phyloP scores from a whole-genome alignment of 2,797 vertebrate species.

The Thaleichthys pacificus region DNA sequence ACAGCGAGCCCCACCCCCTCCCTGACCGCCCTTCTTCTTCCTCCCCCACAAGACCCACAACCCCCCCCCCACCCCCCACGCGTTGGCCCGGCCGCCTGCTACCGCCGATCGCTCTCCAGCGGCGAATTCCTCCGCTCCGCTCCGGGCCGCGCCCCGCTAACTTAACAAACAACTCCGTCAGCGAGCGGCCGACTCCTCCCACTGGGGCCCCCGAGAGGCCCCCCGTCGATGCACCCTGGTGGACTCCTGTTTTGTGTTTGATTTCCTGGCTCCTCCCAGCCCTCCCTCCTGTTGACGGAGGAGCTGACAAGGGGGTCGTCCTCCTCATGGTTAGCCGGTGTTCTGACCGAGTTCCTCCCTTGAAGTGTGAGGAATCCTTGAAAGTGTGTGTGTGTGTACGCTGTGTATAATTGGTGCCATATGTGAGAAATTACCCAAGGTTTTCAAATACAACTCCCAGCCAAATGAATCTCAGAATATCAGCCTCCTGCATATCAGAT shows the following conservation, averaged over 20 bases:
- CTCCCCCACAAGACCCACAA: too few species aligned
- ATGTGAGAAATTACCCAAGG: slow-evolving; percentile 58
- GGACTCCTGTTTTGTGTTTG: slow-evolving; percentile 22
- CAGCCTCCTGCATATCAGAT: slow-evolving; percentile 38
- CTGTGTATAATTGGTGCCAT: slow-evolving; percentile 57
- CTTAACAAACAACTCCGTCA: slow-evolving; percentile 57
- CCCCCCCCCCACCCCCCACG: slow-evolving; percentile 29
- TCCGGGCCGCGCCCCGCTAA: slow-evolving; percentile 38
- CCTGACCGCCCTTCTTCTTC: neutral
- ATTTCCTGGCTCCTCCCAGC: slow-evolving; percentile 25
- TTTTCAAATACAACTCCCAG: slow-evolving; percentile 57
- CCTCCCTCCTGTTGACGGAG: slow-evolving; percentile 3
- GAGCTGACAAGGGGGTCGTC: slow-evolving; percentile 2
- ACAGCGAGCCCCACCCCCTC: neutral
- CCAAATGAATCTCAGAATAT: slow-evolving; percentile 54
- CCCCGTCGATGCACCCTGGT: too few species aligned
- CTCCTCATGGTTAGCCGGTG: neutral
- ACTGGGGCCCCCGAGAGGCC: slow-evolving; percentile 36
- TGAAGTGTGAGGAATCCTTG: slow-evolving; percentile 7
- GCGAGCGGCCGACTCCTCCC: slow-evolving; percentile 31
- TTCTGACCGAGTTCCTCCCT: too few species aligned
- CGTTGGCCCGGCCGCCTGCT: slow-evolving; percentile 12
- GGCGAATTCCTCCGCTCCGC: slow-evolving; percentile 39
- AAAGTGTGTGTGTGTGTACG: neutral
- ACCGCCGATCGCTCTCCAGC: slow-evolving; percentile 44